Conservation (phyloP, 2,888 invertebrate species). For the Malacosoma neustria region DNA sequence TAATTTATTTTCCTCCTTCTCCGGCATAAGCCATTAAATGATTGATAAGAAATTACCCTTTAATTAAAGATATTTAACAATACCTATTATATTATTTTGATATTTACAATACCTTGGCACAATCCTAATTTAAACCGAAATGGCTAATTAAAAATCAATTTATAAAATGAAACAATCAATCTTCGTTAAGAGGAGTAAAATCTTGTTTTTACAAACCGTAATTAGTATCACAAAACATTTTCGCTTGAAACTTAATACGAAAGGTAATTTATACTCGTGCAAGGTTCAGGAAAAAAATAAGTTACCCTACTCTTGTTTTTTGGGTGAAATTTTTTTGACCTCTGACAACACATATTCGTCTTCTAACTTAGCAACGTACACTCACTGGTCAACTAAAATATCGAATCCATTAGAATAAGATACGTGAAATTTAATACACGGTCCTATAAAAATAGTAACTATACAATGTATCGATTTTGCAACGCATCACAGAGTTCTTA, state of each 20-base stretch:
- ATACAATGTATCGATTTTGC: too few relatives aligned
- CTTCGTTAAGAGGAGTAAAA: conserved; percentile 25
- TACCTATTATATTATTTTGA: too few relatives aligned
- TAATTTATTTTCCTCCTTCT: too few relatives aligned
- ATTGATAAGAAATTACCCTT: background rate
- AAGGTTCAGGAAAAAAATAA: background rate
- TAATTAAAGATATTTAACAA: background rate
- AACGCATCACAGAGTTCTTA: too few relatives aligned
- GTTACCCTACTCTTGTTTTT: background rate
- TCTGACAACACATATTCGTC: background rate
- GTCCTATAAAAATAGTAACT: too few relatives aligned
- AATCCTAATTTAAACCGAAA: conserved; percentile 1
- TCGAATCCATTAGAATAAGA: too few relatives aligned
- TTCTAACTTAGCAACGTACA: too few relatives aligned
- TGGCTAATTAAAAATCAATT: conserved; percentile 40
- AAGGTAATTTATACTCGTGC: background rate
- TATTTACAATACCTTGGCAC: too few relatives aligned
- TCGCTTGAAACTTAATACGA: background rate
- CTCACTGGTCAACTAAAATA: too few relatives aligned
- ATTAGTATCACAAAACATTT: conserved; percentile 1
- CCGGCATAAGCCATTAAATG: too few relatives aligned
- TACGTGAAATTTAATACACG: too few relatives aligned
- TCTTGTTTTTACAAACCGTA: conserved; percentile 3
- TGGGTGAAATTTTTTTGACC: background rate
- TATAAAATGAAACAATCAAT: conserved; percentile 28